Evolutionary conservation across 92 coral and sea anemone species (phyloP).

Genomic region (Palythoa heliodiscus): DNA sequence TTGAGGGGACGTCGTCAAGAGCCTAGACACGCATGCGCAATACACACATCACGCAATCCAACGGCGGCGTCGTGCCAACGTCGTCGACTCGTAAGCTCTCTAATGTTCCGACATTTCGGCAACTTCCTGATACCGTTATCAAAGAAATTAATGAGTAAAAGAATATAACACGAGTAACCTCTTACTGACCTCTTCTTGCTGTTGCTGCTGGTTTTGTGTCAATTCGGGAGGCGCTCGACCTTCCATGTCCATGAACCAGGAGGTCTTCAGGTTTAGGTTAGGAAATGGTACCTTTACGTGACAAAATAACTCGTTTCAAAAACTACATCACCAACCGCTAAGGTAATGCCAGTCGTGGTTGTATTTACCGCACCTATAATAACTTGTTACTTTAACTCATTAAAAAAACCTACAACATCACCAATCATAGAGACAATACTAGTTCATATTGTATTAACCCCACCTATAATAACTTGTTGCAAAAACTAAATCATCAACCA

Average conservation of each 20-base stretch:
- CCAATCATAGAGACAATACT: not conserved
- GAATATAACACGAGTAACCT: too few relatives aligned
- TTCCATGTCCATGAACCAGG: slow-evolving; percentile 89
- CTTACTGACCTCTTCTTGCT: slow-evolving; percentile 50
- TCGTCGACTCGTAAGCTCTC: too few relatives aligned
- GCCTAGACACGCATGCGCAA: too few relatives aligned
- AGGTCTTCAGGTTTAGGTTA: slow-evolving; percentile 80
- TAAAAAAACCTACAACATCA: not conserved
- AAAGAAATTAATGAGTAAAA: too few relatives aligned
- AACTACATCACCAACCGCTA: not conserved
- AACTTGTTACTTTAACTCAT: too few relatives aligned
- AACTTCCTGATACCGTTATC: too few relatives aligned
- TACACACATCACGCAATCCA: too few relatives aligned
- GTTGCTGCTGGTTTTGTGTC: slow-evolving; percentile 60
- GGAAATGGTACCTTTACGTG: slow-evolving; percentile 89
- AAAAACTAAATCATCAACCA: too few relatives aligned
- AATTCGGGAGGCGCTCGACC: slow-evolving; percentile 83
- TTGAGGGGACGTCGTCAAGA: too few relatives aligned
- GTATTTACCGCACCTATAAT: not conserved
- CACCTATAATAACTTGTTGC: not conserved
- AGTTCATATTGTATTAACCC: not conserved
- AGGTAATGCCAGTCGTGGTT: not conserved
- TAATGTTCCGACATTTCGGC: too few relatives aligned
- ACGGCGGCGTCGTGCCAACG: too few relatives aligned
- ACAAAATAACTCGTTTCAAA: not conserved